Percentiles rank a stretch among this genome's conserved stretches.
phyloP scores from a whole-genome alignment of 1,140 invertebrate genomes.

The Zophobas atratus region DNA sequence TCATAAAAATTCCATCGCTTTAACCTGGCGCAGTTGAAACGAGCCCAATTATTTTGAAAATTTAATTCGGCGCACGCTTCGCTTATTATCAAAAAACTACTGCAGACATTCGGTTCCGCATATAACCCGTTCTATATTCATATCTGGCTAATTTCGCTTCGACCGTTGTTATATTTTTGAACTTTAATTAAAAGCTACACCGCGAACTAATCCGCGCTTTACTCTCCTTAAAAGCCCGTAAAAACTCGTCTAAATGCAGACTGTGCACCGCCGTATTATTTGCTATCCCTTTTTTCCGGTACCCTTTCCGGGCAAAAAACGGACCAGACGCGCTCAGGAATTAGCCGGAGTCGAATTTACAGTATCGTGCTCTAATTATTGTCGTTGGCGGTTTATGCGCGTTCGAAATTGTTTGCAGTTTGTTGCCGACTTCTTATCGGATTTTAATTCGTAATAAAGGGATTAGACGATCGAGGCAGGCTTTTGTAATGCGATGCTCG shows the following conservation, averaged over 20 bases:
- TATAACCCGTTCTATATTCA: conserved; percentile 44
- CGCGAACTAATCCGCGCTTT: conserved; percentile 56
- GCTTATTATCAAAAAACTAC: conserved; percentile 33
- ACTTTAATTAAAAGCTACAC: conserved; percentile 61
- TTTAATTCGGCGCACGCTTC: conserved; percentile 3
- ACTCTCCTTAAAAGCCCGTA: conserved; percentile 54
- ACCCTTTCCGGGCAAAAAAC: conserved; percentile 30
- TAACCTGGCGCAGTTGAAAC: conserved; percentile 4
- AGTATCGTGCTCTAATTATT: conserved; percentile 41
- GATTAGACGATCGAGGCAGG: no score
- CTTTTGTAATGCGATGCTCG: no score
- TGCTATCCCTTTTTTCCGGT: conserved; percentile 49
- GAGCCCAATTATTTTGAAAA: conserved; percentile 21
- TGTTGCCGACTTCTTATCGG: conserved; percentile 39
- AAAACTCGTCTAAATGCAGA: conserved; percentile 59
- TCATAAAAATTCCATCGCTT: conserved; percentile 27
- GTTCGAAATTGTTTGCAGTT: conserved; percentile 31
- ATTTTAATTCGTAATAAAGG: conserved; percentile 45
- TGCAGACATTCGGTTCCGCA: conserved; percentile 34
- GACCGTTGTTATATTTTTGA: conserved; percentile 58
- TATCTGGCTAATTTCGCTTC: conserved; percentile 54
- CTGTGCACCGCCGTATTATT: conserved; percentile 48
- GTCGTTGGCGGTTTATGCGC: conserved; percentile 28
- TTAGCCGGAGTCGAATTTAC: conserved; percentile 39
- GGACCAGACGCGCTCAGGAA: conserved; percentile 41